Conservation (phyloP, 2,888 invertebrate genomes). For the Ceriagrion tenellum region DNA sequence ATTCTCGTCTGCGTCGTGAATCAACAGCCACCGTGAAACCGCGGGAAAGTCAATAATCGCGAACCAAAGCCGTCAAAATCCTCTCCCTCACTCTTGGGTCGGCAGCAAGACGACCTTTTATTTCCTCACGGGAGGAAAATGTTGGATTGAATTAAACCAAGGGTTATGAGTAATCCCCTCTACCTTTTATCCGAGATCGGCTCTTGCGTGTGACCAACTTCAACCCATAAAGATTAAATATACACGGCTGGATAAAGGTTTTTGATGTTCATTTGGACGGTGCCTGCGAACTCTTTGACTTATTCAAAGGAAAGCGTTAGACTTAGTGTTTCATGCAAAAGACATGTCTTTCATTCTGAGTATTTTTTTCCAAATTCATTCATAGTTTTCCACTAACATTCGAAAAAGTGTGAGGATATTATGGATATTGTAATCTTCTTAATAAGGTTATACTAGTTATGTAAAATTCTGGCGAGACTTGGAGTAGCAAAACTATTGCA, state of each 20-base stretch:
- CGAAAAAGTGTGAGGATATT: no score
- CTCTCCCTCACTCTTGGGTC: background rate
- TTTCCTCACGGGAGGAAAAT: background rate
- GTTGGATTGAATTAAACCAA: background rate
- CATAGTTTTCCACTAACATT: no score
- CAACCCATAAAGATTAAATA: background rate
- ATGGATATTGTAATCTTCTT: no score
- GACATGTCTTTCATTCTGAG: no score
- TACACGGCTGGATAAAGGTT: background rate
- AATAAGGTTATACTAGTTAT: no score
- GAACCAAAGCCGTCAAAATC: background rate
- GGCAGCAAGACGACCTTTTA: background rate
- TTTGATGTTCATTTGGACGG: background rate
- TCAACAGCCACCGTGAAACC: background rate
- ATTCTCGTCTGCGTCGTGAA: background rate
- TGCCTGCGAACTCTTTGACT: no score
- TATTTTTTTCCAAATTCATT: no score
- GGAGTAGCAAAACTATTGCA: no score
- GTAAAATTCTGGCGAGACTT: no score
- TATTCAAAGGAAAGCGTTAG: no score
- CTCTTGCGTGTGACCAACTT: background rate
- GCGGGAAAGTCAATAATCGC: conserved; percentile 2
- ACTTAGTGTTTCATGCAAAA: no score
- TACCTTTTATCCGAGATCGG: background rate
- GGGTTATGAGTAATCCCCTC: background rate